Evolutionary conservation across 2,113 vertebrate species (phyloP).

Genomic region (Ctenomys sociabilis): DNA sequence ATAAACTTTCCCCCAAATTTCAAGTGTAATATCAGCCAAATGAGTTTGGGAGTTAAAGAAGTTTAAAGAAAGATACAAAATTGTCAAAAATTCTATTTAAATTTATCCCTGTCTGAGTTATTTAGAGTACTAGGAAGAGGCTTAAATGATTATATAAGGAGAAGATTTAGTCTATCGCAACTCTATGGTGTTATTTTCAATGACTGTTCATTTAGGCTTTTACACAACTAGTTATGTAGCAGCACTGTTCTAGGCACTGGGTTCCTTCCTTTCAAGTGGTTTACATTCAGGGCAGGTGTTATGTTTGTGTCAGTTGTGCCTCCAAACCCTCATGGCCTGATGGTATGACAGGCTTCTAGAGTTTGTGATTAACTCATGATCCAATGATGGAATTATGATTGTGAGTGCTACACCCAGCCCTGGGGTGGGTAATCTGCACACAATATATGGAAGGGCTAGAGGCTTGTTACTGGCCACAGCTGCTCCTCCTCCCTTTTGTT

Average conservation of each 20-base stretch:
- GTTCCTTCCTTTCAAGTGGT: not conserved
- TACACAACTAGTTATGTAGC: not conserved
- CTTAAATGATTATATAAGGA: not conserved
- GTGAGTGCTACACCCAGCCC: no score
- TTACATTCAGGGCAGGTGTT: not conserved
- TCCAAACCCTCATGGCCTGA: no score
- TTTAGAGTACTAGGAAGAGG: not conserved
- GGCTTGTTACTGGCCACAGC: no score
- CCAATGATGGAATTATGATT: no score
- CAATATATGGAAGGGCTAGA: no score
- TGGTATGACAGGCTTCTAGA: no score
- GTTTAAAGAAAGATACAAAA: constrained; percentile 48
- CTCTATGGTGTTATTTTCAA: not conserved
- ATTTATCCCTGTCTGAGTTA: not conserved
- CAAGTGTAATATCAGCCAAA: constrained; percentile 58
- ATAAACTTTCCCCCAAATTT: constrained; percentile 64
- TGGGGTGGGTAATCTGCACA: no score
- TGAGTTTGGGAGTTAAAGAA: constrained; percentile 57
- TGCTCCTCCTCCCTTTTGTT: no score
- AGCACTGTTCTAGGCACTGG: not conserved
- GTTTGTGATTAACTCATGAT: no score
- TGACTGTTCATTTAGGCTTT: not conserved
- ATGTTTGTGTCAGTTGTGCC: no score
- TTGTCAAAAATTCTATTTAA: not conserved
- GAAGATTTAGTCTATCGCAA: not conserved